phyloP scores from a whole-genome alignment of 2,113 vertebrate species.

The Phaetusa simplex region DNA sequence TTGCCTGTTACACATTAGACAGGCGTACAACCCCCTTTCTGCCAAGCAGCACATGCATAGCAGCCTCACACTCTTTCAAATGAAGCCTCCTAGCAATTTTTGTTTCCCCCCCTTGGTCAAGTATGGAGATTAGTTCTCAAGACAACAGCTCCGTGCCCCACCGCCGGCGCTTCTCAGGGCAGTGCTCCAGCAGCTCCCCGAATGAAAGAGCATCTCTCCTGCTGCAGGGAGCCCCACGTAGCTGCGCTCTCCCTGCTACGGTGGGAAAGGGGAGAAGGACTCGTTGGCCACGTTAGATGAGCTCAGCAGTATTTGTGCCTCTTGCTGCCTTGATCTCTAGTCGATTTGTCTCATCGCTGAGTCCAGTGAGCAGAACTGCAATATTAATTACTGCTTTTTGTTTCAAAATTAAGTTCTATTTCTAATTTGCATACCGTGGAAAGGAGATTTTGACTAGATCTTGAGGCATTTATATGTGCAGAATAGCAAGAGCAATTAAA shows the following conservation, averaged over 20 bases:
- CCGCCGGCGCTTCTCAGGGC: neutral
- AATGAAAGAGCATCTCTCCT: neutral
- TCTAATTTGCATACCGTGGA: neutral
- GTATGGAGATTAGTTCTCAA: conserved; percentile 40
- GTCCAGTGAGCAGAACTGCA: conserved; percentile 52
- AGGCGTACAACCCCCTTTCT: neutral
- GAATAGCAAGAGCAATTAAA: neutral
- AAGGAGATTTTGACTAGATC: neutral
- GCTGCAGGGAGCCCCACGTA: conserved; percentile 13
- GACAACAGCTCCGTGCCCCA: conserved; percentile 12
- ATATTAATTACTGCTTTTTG: conserved; percentile 37
- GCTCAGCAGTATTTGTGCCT: conserved; percentile 47
- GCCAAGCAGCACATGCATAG: neutral
- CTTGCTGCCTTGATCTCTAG: conserved; percentile 59
- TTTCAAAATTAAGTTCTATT: neutral
- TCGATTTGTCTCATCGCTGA: conserved; percentile 50
- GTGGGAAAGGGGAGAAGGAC: conserved; percentile 13
- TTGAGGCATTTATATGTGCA: neutral
- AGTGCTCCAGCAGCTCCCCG: neutral
- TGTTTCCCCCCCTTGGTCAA: conserved; percentile 1
- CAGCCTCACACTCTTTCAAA: neutral
- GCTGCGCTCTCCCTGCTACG: neutral
- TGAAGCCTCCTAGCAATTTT: neutral
- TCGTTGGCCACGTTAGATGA: conserved; percentile 30
- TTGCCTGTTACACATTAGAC: neutral